A percentile compares a stretch with the other conserved stretches of the same genome.
These are phyloP conservation scores for Bombus picipes DNA, from an alignment of 1,140 invertebrate species.

Conservation along the genomic window DNA sequence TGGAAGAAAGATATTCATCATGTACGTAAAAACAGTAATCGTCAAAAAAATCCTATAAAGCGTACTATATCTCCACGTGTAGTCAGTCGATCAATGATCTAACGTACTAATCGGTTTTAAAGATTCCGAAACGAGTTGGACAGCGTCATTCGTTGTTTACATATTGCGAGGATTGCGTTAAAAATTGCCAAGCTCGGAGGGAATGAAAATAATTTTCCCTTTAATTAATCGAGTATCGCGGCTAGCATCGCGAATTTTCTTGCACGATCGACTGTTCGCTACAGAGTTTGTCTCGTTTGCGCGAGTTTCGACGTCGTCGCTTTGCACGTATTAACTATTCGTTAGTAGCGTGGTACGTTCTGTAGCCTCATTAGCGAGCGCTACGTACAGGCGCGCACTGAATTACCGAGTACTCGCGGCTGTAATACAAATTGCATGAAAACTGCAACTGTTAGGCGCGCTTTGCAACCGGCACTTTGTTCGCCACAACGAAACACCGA, in stretches of 20 bases:
- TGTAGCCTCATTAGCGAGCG: constrained; percentile 66
- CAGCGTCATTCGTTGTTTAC: too few relatives aligned
- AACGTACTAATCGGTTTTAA: too few relatives aligned
- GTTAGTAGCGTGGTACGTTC: constrained; percentile 59
- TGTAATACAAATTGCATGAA: constrained; percentile 71
- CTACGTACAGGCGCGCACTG: constrained; percentile 55
- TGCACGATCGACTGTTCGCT: constrained; percentile 55
- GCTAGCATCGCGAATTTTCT: constrained; percentile 51
- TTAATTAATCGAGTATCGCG: constrained; percentile 42
- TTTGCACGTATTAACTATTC: constrained; percentile 70
- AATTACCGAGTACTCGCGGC: constrained; percentile 64
- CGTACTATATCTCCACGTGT: too few relatives aligned
- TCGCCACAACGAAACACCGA: constrained; percentile 15
- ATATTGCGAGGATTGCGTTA: not conserved
- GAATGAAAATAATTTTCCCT: constrained; percentile 24
- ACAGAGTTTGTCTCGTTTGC: constrained; percentile 53
- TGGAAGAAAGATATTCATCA: too few relatives aligned
- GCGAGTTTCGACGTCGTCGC: constrained; percentile 62
- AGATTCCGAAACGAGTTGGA: not conserved
- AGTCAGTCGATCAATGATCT: too few relatives aligned
- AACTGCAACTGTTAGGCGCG: constrained; percentile 58
- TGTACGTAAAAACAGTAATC: too few relatives aligned
- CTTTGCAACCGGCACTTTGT: constrained; percentile 46
- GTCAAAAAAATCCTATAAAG: too few relatives aligned
- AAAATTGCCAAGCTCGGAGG: not conserved